Conservation (phyloP, 2,888 invertebrate genomes). For the Prostheceraeus crozeri region DNA sequence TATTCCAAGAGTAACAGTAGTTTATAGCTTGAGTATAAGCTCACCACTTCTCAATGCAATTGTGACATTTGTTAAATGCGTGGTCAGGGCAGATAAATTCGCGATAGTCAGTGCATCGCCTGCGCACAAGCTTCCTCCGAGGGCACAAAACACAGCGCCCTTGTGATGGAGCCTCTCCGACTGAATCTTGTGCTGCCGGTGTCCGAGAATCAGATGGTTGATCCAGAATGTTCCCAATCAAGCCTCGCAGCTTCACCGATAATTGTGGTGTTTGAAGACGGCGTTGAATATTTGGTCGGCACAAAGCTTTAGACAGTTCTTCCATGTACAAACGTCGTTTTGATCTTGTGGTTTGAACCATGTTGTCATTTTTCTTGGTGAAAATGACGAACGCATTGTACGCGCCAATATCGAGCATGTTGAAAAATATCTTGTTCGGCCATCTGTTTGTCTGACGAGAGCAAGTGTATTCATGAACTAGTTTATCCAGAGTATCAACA, state of each 20-base stretch:
- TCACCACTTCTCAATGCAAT: too few species aligned
- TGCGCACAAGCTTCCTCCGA: slow-evolving; percentile 7
- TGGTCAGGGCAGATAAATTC: not conserved
- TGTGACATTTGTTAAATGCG: not conserved
- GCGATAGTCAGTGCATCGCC: not conserved
- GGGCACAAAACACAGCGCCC: slow-evolving; percentile 14
- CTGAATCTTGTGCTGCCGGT: too few species aligned
- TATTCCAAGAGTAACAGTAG: too few species aligned
- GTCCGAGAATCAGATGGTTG: too few species aligned
- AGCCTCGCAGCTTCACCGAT: too few species aligned
- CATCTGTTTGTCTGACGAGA: slow-evolving; percentile 11
- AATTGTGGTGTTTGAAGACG: too few species aligned
- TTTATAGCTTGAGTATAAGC: too few species aligned
- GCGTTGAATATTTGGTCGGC: too few species aligned
- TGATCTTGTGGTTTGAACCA: slow-evolving; percentile 16
- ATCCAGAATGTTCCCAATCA: too few species aligned
- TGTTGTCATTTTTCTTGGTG: slow-evolving; percentile 12
- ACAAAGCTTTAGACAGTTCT: slow-evolving; percentile 20
- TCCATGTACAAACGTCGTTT: slow-evolving; percentile 24
- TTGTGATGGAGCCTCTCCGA: too few species aligned
- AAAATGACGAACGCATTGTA: slow-evolving; percentile 25
- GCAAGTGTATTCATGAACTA: slow-evolving; percentile 24
- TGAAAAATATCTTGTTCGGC: slow-evolving; percentile 23
- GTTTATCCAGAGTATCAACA: slow-evolving; percentile 30
- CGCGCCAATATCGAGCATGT: slow-evolving; percentile 21